A percentile compares a stretch with the other conserved stretches of the same genome.
phyloP scores from a whole-genome alignment of 53 echinoderm and acorn worm species.

The Paelopatides confundens region DNA sequence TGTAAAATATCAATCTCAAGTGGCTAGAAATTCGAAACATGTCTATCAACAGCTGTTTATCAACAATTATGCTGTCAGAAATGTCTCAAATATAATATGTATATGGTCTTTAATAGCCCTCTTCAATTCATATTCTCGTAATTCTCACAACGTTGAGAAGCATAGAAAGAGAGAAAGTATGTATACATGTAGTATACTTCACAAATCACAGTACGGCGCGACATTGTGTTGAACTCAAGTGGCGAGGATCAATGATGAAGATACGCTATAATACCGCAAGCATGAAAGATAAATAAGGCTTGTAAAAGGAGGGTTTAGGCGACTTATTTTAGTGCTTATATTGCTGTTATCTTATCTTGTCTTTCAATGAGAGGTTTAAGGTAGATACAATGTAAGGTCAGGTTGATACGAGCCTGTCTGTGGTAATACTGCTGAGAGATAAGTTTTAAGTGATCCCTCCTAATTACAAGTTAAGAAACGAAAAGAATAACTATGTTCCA shows the following conservation, averaged over 20 bases:
- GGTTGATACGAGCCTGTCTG: neutral
- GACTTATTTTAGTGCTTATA: neutral
- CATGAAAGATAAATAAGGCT: neutral
- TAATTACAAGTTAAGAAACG: too few relatives aligned
- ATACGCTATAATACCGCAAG: neutral
- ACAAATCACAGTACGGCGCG: neutral
- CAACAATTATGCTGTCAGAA: neutral
- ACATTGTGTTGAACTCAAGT: neutral
- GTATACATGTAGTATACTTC: too few relatives aligned
- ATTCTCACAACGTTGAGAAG: conserved; percentile 4
- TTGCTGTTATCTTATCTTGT: neutral
- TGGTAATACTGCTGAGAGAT: neutral
- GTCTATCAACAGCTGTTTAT: conserved; percentile 31
- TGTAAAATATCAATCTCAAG: too few relatives aligned
- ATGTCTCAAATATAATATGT: neutral
- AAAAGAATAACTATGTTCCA: too few relatives aligned
- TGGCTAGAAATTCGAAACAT: neutral
- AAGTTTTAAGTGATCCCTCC: too few relatives aligned
- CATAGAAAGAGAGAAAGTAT: neutral
- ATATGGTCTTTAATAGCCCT: conserved; percentile 4
- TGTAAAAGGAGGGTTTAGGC: neutral
- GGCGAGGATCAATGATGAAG: neutral
- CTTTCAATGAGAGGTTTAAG: neutral
- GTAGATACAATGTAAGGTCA: neutral
- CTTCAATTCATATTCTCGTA: neutral